Evolutionary conservation across 1,140 invertebrate genomes (phyloP).

Genomic region (Chlorops oryzae): DNA sequence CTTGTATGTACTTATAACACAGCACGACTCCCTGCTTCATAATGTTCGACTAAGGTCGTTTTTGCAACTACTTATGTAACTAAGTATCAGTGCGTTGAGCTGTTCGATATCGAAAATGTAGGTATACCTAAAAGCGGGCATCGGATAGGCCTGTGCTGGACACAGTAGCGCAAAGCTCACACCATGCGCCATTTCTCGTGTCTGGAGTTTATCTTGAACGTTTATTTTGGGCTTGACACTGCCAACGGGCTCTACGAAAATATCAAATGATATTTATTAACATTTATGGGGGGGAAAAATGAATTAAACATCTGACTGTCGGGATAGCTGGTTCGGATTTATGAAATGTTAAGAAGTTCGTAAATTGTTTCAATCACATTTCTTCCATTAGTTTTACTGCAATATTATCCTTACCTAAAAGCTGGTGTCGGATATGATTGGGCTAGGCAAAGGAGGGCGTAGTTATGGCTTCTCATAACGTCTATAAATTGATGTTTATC

Average conservation of each 20-base stretch:
- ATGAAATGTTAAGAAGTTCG: too few relatives aligned
- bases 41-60: too few relatives aligned
- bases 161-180: conserved; percentile 55
- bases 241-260: conserved; percentile 61
- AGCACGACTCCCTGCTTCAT: too few relatives aligned
- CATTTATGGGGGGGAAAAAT: conserved; percentile 12
- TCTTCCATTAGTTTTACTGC: too few relatives aligned
- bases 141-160: conserved; percentile 62
- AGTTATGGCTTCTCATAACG: conserved; percentile 57
- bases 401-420: conserved; percentile 63
- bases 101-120: too few relatives aligned
- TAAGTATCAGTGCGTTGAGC: too few relatives aligned
- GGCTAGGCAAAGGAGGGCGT: conserved; percentile 55
- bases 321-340: too few relatives aligned
- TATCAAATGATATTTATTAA: conserved; percentile 3
- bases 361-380: too few relatives aligned
- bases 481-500: conserved; percentile 54
- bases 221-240: conserved; percentile 63
- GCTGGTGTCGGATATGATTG: conserved; percentile 64
- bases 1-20: too few relatives aligned
- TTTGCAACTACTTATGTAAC: too few relatives aligned
- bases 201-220: conserved; percentile 51
- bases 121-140: conserved; percentile 67
- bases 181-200: conserved; percentile 38
- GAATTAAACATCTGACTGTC: too few relatives aligned